Conservation (phyloP, 2,888 invertebrate genomes). For the Belgica antarctica region DNA sequence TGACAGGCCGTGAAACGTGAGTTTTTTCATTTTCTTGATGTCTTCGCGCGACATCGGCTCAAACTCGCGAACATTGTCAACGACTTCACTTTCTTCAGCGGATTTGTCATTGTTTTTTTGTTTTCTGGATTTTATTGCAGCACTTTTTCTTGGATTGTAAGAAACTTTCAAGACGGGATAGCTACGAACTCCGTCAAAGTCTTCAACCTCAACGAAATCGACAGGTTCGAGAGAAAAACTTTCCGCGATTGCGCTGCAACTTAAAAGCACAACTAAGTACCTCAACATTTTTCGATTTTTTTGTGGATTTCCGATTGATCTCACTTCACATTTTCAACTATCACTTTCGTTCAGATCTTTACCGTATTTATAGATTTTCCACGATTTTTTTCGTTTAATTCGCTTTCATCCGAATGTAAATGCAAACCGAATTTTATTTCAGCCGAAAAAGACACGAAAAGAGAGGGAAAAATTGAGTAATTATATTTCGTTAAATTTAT, state of each 20-base stretch:
- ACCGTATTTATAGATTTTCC: slow-evolving; percentile 41
- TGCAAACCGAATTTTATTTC: background rate
- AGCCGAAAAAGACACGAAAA: background rate
- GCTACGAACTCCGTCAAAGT: background rate
- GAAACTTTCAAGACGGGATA: slow-evolving; percentile 4
- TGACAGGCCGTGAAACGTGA: slow-evolving; percentile 18
- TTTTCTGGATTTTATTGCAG: background rate
- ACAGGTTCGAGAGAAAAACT: background rate
- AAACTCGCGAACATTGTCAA: slow-evolving; percentile 35
- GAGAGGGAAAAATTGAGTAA: slow-evolving; percentile 21
- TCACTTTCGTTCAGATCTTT: slow-evolving; percentile 32
- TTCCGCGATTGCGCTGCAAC: too few species aligned
- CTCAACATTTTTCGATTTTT: slow-evolving; percentile 1
- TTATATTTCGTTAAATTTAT: slow-evolving; percentile 12
- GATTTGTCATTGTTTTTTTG: too few species aligned
- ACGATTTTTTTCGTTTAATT: slow-evolving; percentile 24
- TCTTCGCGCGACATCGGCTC: slow-evolving; percentile 22
- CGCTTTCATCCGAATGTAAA: background rate
- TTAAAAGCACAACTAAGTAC: background rate
- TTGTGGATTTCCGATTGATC: background rate
- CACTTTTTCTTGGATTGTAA: background rate
- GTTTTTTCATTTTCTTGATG: slow-evolving; percentile 4
- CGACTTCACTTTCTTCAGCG: background rate
- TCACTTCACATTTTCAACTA: slow-evolving; percentile 36
- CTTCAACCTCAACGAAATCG: background rate